Percentiles rank a stretch among this genome's conserved stretches.
phyloP scores from a whole-genome alignment of 1,140 invertebrate species.

The Rhopalosiphum padi region DNA sequence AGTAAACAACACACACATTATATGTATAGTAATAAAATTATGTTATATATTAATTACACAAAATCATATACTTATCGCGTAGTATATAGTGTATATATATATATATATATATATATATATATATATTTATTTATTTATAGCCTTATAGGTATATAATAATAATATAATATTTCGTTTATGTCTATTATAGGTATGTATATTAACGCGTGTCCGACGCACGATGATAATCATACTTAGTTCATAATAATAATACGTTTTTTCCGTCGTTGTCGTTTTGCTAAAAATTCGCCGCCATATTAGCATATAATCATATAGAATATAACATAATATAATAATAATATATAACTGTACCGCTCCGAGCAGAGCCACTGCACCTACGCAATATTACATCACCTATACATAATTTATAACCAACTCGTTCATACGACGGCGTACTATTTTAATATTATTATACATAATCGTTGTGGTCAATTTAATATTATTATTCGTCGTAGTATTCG shows the following conservation, averaged over 20 bases:
- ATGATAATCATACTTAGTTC: not conserved
- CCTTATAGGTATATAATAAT: slow-evolving; percentile 15
- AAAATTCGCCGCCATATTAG: not conserved
- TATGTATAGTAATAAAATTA: not conserved
- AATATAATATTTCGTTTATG: slow-evolving; percentile 9
- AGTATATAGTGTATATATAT: not conserved
- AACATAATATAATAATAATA: not conserved
- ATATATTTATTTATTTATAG: not conserved
- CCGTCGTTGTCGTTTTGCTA: not conserved
- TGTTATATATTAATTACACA: slow-evolving; percentile 36
- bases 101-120: not conserved
- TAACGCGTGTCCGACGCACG: not conserved
- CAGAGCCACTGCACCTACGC: not conserved
- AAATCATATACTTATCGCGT: not conserved
- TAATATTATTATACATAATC: not conserved
- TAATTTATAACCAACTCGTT: not conserved
- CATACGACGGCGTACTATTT: not conserved
- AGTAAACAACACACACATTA: not conserved
- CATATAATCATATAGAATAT: too few relatives aligned
- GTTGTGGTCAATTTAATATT: not conserved
- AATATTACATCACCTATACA: not conserved
- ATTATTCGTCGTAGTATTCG: slow-evolving; percentile 46
- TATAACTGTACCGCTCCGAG: not conserved
- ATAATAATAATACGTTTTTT: slow-evolving; percentile 11
- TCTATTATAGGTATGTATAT: not conserved